Evolutionary conservation across 1,140 invertebrate species (phyloP), one percentile per base, ranked within the genome.

Genomic region (Periplaneta americana): DNA sequence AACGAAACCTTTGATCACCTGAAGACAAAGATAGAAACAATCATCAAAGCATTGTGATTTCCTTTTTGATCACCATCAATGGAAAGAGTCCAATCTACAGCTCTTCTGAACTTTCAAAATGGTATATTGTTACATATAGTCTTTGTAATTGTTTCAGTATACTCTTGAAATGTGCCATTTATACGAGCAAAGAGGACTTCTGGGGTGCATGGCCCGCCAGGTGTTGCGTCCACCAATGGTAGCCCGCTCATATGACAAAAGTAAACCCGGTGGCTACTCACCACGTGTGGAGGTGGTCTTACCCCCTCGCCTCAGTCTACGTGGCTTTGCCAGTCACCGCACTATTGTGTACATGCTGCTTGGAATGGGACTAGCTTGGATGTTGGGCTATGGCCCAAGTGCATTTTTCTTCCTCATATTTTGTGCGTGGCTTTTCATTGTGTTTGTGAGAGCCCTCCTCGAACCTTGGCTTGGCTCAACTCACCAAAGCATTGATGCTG

Each of bases 201-300:
- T 39, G n/a, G 81, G 81, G 15, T 18, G 75, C n/a, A 78, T 81
- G 15, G 74, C 75, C 2, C 81, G 75, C 5, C 81, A 81, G 31
- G n/a, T 81, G 10, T 31, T 81, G 5, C 48, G 76, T 37, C 34
- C 75, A 32, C 48, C 81, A 32, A 32, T 74, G 8, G n/a, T 76
- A 37, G 78, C 57, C 13, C 34, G 75, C 10, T 34, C 39, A 22
- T 81, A 81, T 33, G 75, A 81, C 75, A 81, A 81, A 74, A 48
- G 35, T 33, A 28, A 13, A 1, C 31, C 34, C 28, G n/a, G 34
- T 17, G 36, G 37, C 22, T 36, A 36, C 31, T 13, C 35, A 31
- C 75, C 74, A 18, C 39, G 13, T 28, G 36, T 48, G 22, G 75
- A 78, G 34, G 31, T 18, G 13, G 34, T 78, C 10, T 36, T 81